Evolutionary conservation across 2,797 vertebrate species (phyloP).

Genomic region (Gallirallus australis): DNA sequence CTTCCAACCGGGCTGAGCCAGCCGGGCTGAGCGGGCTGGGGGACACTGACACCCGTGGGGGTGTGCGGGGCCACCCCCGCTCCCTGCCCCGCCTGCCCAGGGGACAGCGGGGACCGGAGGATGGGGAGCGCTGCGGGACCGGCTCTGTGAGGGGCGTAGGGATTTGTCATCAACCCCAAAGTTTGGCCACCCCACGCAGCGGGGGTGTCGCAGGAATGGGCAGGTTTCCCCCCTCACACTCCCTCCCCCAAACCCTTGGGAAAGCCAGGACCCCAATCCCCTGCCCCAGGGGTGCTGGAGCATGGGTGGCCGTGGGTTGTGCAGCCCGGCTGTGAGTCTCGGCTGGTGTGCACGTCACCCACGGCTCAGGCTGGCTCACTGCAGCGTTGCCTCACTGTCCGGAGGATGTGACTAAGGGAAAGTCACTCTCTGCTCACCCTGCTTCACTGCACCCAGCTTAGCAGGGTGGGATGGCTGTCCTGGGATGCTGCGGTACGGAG

Average conservation of each 20-base stretch:
- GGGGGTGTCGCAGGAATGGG: neutral
- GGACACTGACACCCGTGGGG: neutral
- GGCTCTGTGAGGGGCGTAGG: fast-evolving
- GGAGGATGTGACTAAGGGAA: neutral
- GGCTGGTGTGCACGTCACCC: neutral
- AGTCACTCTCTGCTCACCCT: neutral
- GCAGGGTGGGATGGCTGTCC: neutral
- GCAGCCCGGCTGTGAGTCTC: fast-evolving
- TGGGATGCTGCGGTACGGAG: neutral
- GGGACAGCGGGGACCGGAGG: neutral
- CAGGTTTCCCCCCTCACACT: neutral
- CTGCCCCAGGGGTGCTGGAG: neutral
- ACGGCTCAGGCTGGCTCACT: neutral
- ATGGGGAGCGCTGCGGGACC: neutral
- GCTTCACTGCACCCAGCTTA: neutral
- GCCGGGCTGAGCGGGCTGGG: neutral
- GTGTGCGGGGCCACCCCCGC: neutral
- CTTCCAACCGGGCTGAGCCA: constrained; percentile 1
- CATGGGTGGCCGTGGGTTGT: fast-evolving
- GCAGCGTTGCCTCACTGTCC: neutral
- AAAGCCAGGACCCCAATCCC: neutral
- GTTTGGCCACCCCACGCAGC: neutral
- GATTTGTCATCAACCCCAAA: neutral
- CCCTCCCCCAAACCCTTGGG: neutral
- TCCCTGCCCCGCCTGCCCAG: neutral